phyloP scores from a whole-genome alignment of 2,888 invertebrate genomes.

The Pheosia tremula region DNA sequence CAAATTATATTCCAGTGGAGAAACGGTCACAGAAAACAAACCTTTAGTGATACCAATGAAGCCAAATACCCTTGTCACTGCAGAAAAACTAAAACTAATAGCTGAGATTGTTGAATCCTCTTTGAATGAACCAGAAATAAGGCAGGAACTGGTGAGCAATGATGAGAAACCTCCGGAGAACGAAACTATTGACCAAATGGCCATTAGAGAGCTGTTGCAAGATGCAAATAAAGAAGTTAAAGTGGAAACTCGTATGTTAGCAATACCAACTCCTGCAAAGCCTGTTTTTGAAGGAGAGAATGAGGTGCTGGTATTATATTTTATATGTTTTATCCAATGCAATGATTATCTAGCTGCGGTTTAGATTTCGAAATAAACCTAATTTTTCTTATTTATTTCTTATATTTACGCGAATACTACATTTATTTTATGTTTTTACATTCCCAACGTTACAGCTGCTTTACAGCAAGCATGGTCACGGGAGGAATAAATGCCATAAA shows the following conservation, averaged over 20 bases:
- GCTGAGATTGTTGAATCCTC: conserved; percentile 78
- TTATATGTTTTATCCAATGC: no score
- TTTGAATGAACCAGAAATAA: conserved; percentile 75
- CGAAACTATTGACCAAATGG: conserved; percentile 87
- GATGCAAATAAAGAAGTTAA: conserved; percentile 77
- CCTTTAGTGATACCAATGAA: conserved; percentile 88
- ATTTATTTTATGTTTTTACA: no score
- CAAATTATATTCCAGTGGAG: conserved; percentile 68
- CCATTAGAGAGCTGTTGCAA: conserved; percentile 88
- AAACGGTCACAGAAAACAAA: conserved; percentile 76
- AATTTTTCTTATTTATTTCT: no score
- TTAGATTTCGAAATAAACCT: no score
- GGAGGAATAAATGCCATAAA: no score
- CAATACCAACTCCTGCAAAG: conserved; percentile 85
- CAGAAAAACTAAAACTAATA: conserved; percentile 75
- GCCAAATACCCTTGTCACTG: conserved; percentile 81
- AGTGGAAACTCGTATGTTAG: conserved; percentile 62
- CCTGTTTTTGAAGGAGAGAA: conserved; percentile 85
- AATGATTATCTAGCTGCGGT: no score
- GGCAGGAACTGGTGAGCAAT: conserved; percentile 41
- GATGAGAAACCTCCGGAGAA: conserved; percentile 49
- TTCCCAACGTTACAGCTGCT: no score
- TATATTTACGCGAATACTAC: no score
- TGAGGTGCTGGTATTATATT: conserved; percentile 68
- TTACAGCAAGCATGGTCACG: no score